Conservation (phyloP, 37 sponge, comb jelly and placozoan species). For the Hexactinellida sp. region DNA sequence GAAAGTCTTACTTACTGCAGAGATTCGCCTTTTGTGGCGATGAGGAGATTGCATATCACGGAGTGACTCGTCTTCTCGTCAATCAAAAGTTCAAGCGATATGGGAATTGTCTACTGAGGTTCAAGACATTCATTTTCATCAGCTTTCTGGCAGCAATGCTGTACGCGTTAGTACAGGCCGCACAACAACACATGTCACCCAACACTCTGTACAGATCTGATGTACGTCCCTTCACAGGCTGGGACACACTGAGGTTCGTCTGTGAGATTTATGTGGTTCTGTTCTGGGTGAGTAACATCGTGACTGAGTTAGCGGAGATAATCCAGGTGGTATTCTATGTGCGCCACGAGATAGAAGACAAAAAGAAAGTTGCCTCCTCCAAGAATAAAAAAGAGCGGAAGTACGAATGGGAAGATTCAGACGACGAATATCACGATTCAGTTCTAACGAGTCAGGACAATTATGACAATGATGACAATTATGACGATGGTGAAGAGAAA, state of each 20-base stretch:
- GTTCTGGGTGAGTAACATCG: not conserved
- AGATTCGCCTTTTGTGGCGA: not conserved
- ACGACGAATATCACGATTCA: not conserved
- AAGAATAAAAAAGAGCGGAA: not conserved
- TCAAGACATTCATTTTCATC: conserved; percentile 5
- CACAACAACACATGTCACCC: not conserved
- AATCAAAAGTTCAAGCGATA: conserved; percentile 5
- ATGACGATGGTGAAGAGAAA: not conserved
- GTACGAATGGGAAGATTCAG: not conserved
- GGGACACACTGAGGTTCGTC: not conserved
- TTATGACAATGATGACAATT: not conserved
- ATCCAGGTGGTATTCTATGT: not conserved
- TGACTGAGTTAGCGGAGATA: not conserved
- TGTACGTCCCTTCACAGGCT: not conserved
- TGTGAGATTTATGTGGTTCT: conserved; percentile 4
- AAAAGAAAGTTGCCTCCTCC: not conserved
- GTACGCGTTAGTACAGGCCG: not conserved
- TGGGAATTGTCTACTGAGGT: not conserved
- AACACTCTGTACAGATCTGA: not conserved
- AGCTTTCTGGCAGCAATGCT: not conserved
- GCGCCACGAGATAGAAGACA: not conserved
- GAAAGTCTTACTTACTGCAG: not conserved
- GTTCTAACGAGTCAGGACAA: not conserved
- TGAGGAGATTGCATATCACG: not conserved
- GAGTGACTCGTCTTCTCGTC: not conserved